Conservation (phyloP, 2,113 vertebrate species). For the Tylochromis polylepis region DNA sequence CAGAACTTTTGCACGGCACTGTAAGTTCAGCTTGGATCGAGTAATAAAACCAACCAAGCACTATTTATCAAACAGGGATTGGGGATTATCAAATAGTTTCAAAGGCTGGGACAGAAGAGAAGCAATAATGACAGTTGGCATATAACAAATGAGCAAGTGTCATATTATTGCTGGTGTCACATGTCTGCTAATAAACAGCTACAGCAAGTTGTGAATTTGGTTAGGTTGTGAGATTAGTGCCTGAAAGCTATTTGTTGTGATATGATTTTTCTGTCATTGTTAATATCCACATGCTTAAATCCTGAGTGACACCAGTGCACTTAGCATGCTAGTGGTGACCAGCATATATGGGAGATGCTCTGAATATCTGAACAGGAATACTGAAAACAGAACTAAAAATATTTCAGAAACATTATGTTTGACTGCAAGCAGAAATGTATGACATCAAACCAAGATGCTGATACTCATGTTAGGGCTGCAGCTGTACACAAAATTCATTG, state of each 20-base stretch:
- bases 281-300: background rate
- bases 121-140: background rate
- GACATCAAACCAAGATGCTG: background rate
- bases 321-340: background rate
- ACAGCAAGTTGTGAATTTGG: background rate
- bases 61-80: background rate
- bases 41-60: background rate
- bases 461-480: background rate
- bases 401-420: background rate
- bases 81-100: background rate
- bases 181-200: background rate
- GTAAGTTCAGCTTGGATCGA: background rate
- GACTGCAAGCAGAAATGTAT: background rate
- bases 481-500: background rate
- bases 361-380: background rate
- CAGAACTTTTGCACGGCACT: background rate
- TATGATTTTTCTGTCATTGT: conserved; percentile 2
- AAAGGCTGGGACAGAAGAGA: background rate
- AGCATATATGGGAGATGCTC: background rate
- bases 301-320: background rate
- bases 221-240: background rate
- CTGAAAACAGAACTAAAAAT: background rate
- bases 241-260: background rate
- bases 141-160: background rate
- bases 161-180: background rate